Base-by-base conservation (phyloP, 2,888 invertebrate genomes). In the Clunio marinus region DNA sequence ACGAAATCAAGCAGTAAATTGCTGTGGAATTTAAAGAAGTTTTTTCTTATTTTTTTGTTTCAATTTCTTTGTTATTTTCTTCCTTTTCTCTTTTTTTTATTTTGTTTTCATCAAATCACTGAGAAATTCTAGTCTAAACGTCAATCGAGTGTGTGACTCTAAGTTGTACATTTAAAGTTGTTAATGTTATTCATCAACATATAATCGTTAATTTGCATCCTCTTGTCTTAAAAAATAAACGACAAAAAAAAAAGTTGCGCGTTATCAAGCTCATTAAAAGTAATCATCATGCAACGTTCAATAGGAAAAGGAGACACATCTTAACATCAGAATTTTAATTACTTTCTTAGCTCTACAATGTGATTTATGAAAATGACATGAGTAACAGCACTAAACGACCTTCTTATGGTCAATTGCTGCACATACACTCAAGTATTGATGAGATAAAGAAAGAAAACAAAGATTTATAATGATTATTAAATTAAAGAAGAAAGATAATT, bases 111-210 rank as follows among this genome's bases (percentile, higher is more conserved):
- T 22, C 51, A 51, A 51, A 51, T 51, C 51, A 51, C 51, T 51
- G 51, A 51, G 51, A 51, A 51, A n/a, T 51, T n/a, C 51, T 51
- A 51, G 17, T 51, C 51, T 51, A 51, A 32, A 51, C 17, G 51
- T 51, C 51, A 51, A 51, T 51, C 51, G 13, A 8, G 7, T 22
- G 37, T 37, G 13, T 37, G 62, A 62, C 62, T 41, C 62, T 62
- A 62, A 60, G 62, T 62, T 62, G 62, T 62, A 62, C 62, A 62
- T 62, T 51, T 17, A 51, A 51, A 51, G 51, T 51, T 51, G 17
- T 22, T 51, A 51, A 5, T 51, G 51, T 51, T 51, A 32, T 7
- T 32, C 8, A 32, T 7, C 32, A 32, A 32, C 41, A 41, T n/a
- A n/a, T n/a, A n/a, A n/a, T 41, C 41, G 41, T 51, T 22, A 51